phyloP scores from a whole-genome alignment of 2,888 invertebrate genomes.

The Synergus laeviventris region DNA sequence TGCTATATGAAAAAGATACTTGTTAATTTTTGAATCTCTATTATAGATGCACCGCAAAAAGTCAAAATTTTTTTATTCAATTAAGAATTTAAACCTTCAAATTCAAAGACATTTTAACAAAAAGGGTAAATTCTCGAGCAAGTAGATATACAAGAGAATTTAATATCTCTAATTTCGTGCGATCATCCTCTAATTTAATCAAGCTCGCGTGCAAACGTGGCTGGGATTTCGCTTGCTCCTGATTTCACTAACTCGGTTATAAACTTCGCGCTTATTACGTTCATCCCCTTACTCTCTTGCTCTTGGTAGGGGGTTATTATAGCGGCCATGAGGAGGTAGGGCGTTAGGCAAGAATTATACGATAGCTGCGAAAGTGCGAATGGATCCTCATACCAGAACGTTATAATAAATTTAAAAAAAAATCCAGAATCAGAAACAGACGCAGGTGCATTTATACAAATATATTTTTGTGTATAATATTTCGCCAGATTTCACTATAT shows the following conservation, averaged over 20 bases:
- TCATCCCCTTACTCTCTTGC: conserved; percentile 48
- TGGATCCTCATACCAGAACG: conserved; percentile 5
- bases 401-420: conserved; percentile 8
- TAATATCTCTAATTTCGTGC: conserved; percentile 74
- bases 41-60: no score
- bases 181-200: conserved; percentile 75
- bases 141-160: conserved; percentile 58
- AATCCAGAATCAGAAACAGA: neutral
- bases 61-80: conserved; percentile 2
- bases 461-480: neutral
- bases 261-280: conserved; percentile 69
- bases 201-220: conserved; percentile 59
- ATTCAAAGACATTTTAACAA: neutral
- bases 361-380: conserved; percentile 49
- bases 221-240: conserved; percentile 50
- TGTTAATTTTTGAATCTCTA: no score
- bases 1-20: no score
- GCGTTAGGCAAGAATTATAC: conserved; percentile 53
- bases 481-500: neutral
- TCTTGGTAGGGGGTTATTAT: conserved; percentile 60
- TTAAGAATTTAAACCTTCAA: neutral
- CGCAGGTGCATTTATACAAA: neutral
- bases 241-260: conserved; percentile 57
- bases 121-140: neutral
- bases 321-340: conserved; percentile 64